Percentiles rank a stretch among this genome's conserved stretches.
Evolutionary conservation across 2,113 vertebrate species (phyloP).

Genomic region (Glareola pratincola): DNA sequence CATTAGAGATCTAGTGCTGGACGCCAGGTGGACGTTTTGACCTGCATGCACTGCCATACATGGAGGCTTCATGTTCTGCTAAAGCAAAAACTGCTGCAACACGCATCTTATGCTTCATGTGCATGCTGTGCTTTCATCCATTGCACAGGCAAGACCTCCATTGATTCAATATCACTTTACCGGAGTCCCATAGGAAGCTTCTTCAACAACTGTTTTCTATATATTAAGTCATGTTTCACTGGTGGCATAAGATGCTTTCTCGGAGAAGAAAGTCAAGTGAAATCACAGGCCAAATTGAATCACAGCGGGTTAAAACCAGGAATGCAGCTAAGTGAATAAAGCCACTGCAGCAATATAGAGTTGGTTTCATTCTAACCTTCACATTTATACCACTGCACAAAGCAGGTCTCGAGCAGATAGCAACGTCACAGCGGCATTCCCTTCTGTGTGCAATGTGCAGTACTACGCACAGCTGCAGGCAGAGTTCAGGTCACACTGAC

Average conservation of each 20-base stretch:
- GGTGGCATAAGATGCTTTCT: background rate
- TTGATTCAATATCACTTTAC: background rate
- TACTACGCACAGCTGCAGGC: background rate
- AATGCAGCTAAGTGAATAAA: background rate
- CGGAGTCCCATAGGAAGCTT: background rate
- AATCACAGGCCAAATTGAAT: background rate
- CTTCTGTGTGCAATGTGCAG: background rate
- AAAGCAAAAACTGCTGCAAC: background rate
- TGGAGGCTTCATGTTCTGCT: accelerated
- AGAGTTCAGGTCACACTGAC: background rate
- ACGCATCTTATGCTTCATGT: background rate
- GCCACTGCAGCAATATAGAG: background rate
- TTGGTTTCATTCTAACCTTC: background rate
- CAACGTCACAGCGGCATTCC: background rate
- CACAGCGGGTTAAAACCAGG: background rate
- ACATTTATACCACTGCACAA: background rate
- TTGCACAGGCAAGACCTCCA: background rate
- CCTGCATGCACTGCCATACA: background rate
- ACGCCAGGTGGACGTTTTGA: background rate
- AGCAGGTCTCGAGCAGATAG: background rate
- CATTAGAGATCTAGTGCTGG: background rate
- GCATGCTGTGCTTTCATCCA: background rate
- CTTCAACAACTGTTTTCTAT: background rate
- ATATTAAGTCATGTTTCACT: background rate
- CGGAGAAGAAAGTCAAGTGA: background rate